Evolutionary conservation across 2,888 invertebrate species (phyloP), one percentile per base, ranked within the genome.

Genomic region (Hydroisotoma schaefferi): DNA sequence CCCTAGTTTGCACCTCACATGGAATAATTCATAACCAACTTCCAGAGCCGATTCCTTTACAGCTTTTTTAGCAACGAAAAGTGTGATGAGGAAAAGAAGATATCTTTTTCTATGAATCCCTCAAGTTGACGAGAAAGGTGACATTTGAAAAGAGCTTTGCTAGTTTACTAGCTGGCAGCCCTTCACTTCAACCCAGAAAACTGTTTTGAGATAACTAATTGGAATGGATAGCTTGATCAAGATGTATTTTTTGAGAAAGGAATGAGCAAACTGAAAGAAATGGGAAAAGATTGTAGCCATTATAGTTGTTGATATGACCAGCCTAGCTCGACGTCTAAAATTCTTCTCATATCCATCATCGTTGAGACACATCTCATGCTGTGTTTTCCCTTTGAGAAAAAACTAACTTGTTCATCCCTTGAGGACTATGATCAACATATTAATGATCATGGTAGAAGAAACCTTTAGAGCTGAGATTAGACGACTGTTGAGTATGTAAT

Each of bases 291-390:
- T 33, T 10, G 15, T 33, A 15, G 15, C 15, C 37, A 33, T 15
- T 33, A 10, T 15, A 33, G 10, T 33, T 15, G 15, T 33, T 15
- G 37, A 33, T 12, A 12, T 12, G 15, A 33, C 15, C 15, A 15
- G 37, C 15, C 10, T 10, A 33, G 37, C 10, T n/a, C n/a, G n/a
- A n/a, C n/a, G n/a, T n/a, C n/a, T 64, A n/a, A n/a, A n/a, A n/a
- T n/a, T n/a, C n/a, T n/a, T 68, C 60, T 56, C 68, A 66, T 68
- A 68, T 68, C 68, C 65, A 68, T 68, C 68, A 68, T 68, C 63
- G 53, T 57, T 62, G 54, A 61, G 68, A 68, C 68, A 58, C 59
- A 62, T 68, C 68, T 60, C 65, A 68, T 68, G 65, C 68, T 65
- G 63, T 47, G 65, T 49, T 49, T 49, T 15, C 33, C 37, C 63